A percentile compares a stretch with the other conserved stretches of the same genome.
These are phyloP conservation scores for Micrastur ruficollis DNA, from an alignment of 2,797 vertebrate species.

Conservation along the genomic window DNA sequence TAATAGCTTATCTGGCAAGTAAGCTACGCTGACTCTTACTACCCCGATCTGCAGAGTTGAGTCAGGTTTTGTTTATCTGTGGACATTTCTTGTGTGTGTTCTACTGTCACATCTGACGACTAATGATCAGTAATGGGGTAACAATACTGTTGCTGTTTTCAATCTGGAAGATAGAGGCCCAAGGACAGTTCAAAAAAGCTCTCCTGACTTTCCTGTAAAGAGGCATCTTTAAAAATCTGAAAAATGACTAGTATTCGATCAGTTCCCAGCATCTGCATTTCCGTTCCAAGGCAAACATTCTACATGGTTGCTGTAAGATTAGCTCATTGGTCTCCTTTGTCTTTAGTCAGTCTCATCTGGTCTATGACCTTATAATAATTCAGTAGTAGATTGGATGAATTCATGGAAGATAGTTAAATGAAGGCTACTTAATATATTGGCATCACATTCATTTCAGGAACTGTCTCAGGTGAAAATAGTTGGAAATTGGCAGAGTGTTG, in stretches of 20 bases:
- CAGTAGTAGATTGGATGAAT: not conserved
- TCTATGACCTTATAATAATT: not conserved
- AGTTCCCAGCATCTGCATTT: not conserved
- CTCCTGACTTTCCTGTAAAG: not conserved
- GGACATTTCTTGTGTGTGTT: not conserved
- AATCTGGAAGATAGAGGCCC: not conserved
- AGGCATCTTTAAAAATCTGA: not conserved
- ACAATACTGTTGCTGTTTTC: not conserved
- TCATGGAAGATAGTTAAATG: not conserved
- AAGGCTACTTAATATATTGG: not conserved
- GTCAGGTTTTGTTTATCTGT: not conserved
- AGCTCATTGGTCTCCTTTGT: not conserved
- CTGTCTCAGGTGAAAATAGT: not conserved
- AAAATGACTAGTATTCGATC: not conserved
- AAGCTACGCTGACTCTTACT: not conserved
- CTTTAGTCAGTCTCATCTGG: not conserved
- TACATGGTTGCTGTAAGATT: not conserved
- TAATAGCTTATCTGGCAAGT: not conserved
- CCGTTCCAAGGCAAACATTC: not conserved
- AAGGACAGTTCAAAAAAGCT: not conserved
- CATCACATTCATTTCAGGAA: not conserved
- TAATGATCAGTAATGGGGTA: not conserved
- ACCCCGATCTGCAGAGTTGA: not conserved
- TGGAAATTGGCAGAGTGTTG: not conserved
- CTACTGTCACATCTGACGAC: not conserved